Base-by-base conservation (phyloP, 2,797 vertebrate species). In the Lindbergichthys nudifrons region DNA sequence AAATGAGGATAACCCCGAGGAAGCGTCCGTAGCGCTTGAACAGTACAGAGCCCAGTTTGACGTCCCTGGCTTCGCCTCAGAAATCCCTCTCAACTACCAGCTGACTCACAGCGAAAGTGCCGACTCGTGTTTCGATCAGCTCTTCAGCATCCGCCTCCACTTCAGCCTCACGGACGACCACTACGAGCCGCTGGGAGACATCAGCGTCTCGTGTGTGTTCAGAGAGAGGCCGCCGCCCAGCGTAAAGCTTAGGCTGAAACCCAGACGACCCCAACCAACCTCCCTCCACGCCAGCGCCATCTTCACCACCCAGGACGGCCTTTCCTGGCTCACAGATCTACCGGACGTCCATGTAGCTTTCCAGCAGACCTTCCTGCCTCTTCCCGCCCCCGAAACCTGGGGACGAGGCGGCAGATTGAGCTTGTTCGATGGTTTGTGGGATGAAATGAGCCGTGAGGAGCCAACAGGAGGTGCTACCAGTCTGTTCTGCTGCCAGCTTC, bases 61-160 rank as follows among this genome's bases (percentile, higher is more conserved):
- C 2, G 73, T 77, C 16, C 76, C 87, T 0, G 47, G 65, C 45
- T 91, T 94, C 15, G 87, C 89, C 61, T 91, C 93, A 0, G 86
- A 91, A 36, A 65, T 96, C 62, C 57, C 63, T 0, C 42, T 96
- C 26, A 77, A 48, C 10, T 96, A 95, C 82, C 84, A 73, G 39
- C 88, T 96, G 78, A 72, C 59, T 59, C 91, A 93, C 41, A 32
- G 16, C 0, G 50, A 79, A 1, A 65, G 72, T 0, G 9, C 46
- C 0, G 79, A 89, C 54, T 26, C 90, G 0, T 75, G 75, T 10
- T 95, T 94, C 2, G 77, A 93, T 0, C 87, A 91, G 64, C 91
- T 97, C 16, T 96, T 94, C 70, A 96, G 95, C 11, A 88, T 98
- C 75, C 90, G 87, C 69, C 86, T 98, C 47, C 96, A 96, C 71